Conservation (phyloP, 2,888 invertebrate species). For the Phyllotreta cruciferae region DNA sequence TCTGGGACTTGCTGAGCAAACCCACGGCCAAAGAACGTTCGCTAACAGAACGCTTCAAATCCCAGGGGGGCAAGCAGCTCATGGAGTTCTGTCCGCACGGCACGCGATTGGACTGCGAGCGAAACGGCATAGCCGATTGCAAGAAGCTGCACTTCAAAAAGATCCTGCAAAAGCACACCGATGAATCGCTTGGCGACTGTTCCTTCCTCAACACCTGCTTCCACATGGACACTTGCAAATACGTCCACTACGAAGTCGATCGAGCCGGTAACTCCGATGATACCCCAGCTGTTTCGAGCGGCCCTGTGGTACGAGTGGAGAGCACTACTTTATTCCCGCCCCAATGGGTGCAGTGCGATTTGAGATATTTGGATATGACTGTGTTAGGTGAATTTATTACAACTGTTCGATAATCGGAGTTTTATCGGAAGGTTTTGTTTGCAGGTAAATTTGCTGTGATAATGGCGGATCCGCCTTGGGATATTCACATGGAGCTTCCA, state of each 20-base stretch:
- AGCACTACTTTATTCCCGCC: conserved; percentile 81
- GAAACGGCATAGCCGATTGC: conserved; percentile 69
- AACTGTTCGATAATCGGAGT: background rate
- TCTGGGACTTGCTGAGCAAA: conserved; percentile 89
- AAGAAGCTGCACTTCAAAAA: conserved; percentile 95
- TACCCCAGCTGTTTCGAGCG: conserved; percentile 49
- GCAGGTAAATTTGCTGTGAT: conserved; percentile 96
- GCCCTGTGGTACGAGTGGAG: conserved; percentile 52
- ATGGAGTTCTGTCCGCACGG: conserved; percentile 98
- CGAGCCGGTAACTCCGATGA: conserved; percentile 66
- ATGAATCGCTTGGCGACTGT: conserved; percentile 77
- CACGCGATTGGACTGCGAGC: conserved; percentile 85
- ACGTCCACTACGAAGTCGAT: conserved; percentile 98
- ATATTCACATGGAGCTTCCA: conserved; percentile 98
- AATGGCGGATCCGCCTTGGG: conserved; percentile 99
- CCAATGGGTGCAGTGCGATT: conserved; percentile 97
- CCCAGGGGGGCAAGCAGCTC: conserved; percentile 91
- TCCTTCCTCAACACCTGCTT: conserved; percentile 98
- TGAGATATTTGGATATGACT: conserved; percentile 89
- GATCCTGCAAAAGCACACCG: conserved; percentile 94
- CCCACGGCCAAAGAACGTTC: conserved; percentile 96
- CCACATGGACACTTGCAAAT: conserved; percentile 99
- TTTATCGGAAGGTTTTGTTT: conserved; percentile 19
- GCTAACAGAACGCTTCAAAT: conserved; percentile 93
- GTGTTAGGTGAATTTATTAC: conserved; percentile 69